phyloP scores from a whole-genome alignment of 2,113 vertebrate genomes.

The Phalacrocorax brasilianus region DNA sequence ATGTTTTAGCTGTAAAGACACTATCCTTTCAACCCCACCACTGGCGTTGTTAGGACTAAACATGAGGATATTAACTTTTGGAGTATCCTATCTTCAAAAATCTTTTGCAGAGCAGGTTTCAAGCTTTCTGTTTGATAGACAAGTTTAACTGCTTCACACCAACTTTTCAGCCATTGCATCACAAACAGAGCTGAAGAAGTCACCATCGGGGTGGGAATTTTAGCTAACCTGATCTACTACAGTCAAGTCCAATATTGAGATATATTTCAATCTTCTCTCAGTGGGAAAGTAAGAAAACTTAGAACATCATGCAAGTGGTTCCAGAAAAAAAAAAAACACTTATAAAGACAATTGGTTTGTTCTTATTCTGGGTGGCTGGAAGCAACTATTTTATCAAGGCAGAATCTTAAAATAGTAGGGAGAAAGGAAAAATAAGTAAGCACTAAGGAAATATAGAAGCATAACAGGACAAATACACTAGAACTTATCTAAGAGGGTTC shows the following conservation, averaged over 20 bases:
- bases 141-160: neutral
- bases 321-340: neutral
- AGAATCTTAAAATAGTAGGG: neutral
- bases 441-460: neutral
- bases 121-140: neutral
- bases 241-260: neutral
- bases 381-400: neutral
- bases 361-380: neutral
- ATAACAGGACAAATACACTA: neutral
- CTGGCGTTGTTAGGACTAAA: neutral
- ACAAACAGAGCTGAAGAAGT: neutral
- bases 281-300: neutral
- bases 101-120: neutral
- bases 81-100: neutral
- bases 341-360: neutral
- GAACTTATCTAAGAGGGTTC: neutral
- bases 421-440: neutral
- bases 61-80: neutral
- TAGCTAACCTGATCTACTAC: neutral
- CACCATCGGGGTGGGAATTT: neutral
- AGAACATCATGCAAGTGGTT: neutral
- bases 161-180: neutral
- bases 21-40: neutral
- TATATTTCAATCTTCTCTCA: neutral
- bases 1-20: neutral